A percentile compares a stretch with the other conserved stretches of the same genome.
These are phyloP conservation scores for Tadarida brasiliensis DNA, from an alignment of 2,797 vertebrate species.

Conservation along the genomic window DNA sequence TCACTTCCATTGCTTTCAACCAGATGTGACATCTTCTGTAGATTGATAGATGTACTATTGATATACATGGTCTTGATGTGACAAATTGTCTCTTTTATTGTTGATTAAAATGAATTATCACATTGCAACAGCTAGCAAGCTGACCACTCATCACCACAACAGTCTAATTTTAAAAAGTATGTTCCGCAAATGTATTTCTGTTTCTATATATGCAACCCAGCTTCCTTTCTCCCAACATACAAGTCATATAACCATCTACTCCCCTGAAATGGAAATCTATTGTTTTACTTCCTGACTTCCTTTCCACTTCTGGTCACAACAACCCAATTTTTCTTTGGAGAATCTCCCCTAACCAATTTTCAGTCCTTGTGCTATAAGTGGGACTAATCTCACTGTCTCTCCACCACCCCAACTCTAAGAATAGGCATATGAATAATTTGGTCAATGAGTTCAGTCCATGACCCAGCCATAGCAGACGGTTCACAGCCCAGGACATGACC, in stretches of 20 bases:
- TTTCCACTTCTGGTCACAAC: neutral
- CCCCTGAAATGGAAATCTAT: neutral
- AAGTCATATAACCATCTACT: neutral
- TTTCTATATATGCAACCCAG: neutral
- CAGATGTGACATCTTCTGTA: constrained; percentile 35
- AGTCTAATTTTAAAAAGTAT: neutral
- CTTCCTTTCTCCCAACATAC: neutral
- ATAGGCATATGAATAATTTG: neutral
- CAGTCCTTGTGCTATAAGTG: neutral
- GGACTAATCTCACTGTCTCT: neutral
- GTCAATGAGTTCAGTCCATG: neutral
- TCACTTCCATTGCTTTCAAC: constrained; percentile 14
- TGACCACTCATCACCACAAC: neutral
- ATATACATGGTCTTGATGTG: constrained; percentile 10
- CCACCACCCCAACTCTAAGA: neutral
- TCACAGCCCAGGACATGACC: neutral
- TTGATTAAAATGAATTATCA: constrained; percentile 57
- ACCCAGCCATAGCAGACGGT: neutral
- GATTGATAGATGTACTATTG: constrained; percentile 32
- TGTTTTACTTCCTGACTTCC: neutral
- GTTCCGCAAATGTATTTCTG: neutral
- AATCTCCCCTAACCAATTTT: neutral
- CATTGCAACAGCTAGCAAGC: neutral
- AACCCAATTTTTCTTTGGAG: neutral
- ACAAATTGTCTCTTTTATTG: constrained; percentile 59